phyloP scores from a whole-genome alignment of 2,888 invertebrate genomes.

The Drosophila bunnanda region DNA sequence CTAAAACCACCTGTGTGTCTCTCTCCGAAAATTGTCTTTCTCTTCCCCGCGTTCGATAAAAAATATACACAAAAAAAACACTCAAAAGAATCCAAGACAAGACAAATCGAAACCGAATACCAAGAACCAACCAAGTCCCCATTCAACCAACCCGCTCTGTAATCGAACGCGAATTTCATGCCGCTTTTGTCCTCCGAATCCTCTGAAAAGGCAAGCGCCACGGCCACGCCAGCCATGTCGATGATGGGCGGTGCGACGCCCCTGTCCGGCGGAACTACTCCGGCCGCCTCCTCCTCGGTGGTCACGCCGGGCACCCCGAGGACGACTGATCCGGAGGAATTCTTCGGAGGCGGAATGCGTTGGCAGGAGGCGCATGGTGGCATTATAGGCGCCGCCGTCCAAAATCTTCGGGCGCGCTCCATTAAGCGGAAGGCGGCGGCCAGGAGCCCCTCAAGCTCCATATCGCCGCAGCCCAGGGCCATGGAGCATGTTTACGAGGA shows the following conservation, averaged over 20 bases:
- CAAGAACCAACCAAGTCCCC: slow-evolving; percentile 58
- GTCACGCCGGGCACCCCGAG: slow-evolving; percentile 60
- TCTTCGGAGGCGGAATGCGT: slow-evolving; percentile 62
- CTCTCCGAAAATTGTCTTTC: slow-evolving; percentile 41
- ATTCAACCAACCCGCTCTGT: slow-evolving; percentile 60
- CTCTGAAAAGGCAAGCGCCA: slow-evolving; percentile 77
- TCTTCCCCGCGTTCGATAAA: slow-evolving; percentile 31
- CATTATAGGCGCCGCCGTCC: slow-evolving; percentile 80
- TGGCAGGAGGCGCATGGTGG: slow-evolving; percentile 81
- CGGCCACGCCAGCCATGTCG: slow-evolving; percentile 54
- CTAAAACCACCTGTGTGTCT: slow-evolving; percentile 48
- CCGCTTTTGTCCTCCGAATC: slow-evolving; percentile 83
- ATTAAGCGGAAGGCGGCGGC: slow-evolving; percentile 64
- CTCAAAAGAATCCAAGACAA: slow-evolving; percentile 12
- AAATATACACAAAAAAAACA: slow-evolving; percentile 6
- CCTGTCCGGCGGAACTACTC: slow-evolving; percentile 31
- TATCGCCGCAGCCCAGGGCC: slow-evolving; percentile 38
- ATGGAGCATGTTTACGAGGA: slow-evolving; percentile 78
- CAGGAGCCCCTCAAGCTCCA: slow-evolving; percentile 46
- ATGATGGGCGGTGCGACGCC: slow-evolving; percentile 50
- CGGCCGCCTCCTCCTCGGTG: slow-evolving; percentile 47
- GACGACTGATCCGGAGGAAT: slow-evolving; percentile 46
- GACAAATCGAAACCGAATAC: slow-evolving; percentile 11
- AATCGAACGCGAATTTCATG: slow-evolving; percentile 85
- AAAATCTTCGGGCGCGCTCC: slow-evolving; percentile 80